These are phyloP conservation scores for Saccopteryx leptura DNA, from an alignment of 2,113 vertebrate genomes.

Conservation along the genomic window DNA sequence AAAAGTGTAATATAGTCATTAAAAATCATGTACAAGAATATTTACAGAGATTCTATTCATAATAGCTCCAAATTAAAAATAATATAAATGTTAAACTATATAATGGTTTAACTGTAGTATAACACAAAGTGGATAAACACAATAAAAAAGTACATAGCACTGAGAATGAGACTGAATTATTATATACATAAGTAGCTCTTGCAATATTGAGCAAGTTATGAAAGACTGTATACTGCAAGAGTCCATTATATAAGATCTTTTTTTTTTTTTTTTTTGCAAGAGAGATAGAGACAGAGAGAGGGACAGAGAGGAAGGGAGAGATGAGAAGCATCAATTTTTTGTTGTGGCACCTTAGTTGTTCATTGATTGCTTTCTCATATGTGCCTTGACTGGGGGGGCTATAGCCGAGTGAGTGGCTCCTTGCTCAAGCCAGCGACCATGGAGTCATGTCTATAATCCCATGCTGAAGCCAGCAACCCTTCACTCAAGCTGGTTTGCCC, in stretches of 20 bases:
- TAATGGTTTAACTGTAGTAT: background rate
- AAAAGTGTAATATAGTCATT: background rate
- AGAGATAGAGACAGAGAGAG: too few species aligned
- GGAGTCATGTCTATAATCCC: too few species aligned
- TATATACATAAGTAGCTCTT: background rate
- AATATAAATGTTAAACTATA: constrained; percentile 2
- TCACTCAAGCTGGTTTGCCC: too few species aligned
- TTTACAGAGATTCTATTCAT: background rate
- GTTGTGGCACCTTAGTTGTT: too few species aligned
- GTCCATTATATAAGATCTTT: background rate
- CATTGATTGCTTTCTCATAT: too few species aligned
- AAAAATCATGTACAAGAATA: background rate
- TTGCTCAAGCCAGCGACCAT: too few species aligned
- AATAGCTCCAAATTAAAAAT: background rate
- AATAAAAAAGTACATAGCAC: background rate
- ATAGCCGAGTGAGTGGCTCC: too few species aligned
- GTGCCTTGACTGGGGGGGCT: too few species aligned
- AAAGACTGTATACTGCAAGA: background rate
- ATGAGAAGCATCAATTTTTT: too few species aligned
- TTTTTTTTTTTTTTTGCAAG: too few species aligned
- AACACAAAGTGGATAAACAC: background rate
- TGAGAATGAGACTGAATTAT: background rate
- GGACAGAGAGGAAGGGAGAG: too few species aligned
- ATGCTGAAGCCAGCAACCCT: too few species aligned
- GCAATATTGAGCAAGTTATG: background rate